Conservation (phyloP, 2,888 invertebrate genomes). For the Ochropleura plecta region DNA sequence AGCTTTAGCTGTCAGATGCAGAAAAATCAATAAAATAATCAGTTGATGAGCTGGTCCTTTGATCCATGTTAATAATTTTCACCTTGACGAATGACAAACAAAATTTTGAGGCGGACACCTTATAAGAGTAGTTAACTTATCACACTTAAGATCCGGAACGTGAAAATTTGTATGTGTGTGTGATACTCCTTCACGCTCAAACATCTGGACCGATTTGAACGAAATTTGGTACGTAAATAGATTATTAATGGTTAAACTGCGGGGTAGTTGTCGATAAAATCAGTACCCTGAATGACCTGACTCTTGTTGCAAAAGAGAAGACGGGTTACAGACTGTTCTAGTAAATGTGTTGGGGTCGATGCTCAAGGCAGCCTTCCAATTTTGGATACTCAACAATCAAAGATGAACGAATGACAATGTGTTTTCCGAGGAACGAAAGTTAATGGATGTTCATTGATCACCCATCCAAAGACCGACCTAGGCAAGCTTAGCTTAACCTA, state of each 20-base stretch:
- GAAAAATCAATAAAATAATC: constrained; percentile 4
- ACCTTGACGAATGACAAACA: constrained; percentile 3
- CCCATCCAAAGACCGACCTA: background rate
- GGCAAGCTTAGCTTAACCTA: background rate
- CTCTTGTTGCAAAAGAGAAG: background rate
- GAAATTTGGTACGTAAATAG: too few species aligned
- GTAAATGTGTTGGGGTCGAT: background rate
- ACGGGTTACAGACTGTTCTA: background rate
- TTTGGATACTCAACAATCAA: background rate
- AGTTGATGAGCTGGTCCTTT: constrained; percentile 1
- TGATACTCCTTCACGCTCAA: too few species aligned
- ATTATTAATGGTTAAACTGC: too few species aligned
- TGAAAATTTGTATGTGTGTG: too few species aligned
- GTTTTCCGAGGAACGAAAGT: background rate
- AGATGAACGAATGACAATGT: background rate
- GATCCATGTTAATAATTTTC: constrained; percentile 8
- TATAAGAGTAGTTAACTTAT: background rate
- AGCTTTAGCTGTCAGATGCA: constrained; percentile 10
- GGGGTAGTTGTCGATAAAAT: background rate
- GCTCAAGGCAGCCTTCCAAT: too few species aligned
- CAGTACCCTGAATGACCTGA: background rate
- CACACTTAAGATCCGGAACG: too few species aligned
- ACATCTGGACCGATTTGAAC: too few species aligned
- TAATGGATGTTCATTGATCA: background rate
- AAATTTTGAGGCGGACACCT: background rate